Base-by-base conservation (phyloP, 2,113 vertebrate genomes). In the Callipepla squamata region DNA sequence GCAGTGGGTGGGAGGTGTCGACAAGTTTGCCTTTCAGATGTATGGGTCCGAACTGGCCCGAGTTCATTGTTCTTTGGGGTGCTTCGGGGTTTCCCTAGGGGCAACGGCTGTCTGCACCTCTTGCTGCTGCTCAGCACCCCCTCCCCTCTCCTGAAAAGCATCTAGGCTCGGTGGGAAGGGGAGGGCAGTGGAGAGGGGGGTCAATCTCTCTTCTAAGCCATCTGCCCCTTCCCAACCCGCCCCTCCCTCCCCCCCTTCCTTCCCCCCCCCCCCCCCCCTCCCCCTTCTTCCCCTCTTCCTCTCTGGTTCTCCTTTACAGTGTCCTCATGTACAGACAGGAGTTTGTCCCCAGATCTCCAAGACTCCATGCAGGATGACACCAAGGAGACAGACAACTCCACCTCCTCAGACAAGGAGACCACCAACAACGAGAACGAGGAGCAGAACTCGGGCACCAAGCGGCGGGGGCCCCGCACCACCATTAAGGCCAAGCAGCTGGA, bases 401-500 rank as follows among this genome's bases (percentile, higher is more conserved):
- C 99, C 80, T 99, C 98, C 48, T 99, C 99, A 7, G 99, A 99
- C 96, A 99, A 99, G 97, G 99, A 99, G 96, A 99, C 98, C 47
- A 98, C 99, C 97, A 98, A 99, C 96, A 99, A 99, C 45, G 99
- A 99, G 97, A 99, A 99, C 55, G 99, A 99, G 96, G 99, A 99
- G 96, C 98, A 99, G 97, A 99, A 98, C 96, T 98, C 98, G 11
- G 98, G 99, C 62, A 97, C 99, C 67, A 99, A 99, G 77, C 72
- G 99, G 83, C 97, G 99, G 81, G 99, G 99, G 9, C 99, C 99
- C 28, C 98, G 99, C 81, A 99, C 99, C 97, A 99, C 99, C 94
- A 99, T 99, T 97, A 99, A 99, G 94, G 99, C 99, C 97, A 99
- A 99, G 93, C 99, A 99, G 97, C 98, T 99, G 97, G 99, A 99